Conservation (phyloP, 2,797 vertebrate species). For the Acropternis orthonyx region DNA sequence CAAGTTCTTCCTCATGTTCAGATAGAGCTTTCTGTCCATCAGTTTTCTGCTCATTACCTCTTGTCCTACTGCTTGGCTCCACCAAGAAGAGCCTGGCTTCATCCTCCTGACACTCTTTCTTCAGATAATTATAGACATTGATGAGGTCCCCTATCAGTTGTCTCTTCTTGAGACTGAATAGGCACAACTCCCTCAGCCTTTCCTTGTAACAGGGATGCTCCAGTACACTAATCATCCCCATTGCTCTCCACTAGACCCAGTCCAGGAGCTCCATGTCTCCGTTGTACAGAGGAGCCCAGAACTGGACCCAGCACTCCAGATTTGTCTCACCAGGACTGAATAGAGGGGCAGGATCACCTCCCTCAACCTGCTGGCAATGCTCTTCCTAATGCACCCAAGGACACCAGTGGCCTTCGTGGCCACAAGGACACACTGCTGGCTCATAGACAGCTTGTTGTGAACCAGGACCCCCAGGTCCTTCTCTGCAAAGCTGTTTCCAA, state of each 20-base stretch:
- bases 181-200: background rate
- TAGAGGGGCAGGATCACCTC: background rate
- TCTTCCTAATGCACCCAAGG: background rate
- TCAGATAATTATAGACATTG: background rate
- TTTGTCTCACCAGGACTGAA: background rate
- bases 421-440: background rate
- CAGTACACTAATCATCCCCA: background rate
- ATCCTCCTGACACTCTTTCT: background rate
- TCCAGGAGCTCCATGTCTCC: background rate
- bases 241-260: too few species aligned
- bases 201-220: background rate
- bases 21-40: background rate
- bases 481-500: background rate
- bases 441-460: fast-evolving
- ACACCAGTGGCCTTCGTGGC: background rate
- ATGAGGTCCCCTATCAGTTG: too few species aligned
- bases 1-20: background rate
- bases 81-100: background rate
- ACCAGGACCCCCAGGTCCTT: background rate
- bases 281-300: background rate
- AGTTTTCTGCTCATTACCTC: background rate
- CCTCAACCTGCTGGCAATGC: fast-evolving
- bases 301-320: background rate
- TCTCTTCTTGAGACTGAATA: background rate
- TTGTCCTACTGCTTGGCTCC: fast-evolving